Evolutionary conservation across 1,140 invertebrate genomes (phyloP).

Genomic region (Saxidomus purpurata): DNA sequence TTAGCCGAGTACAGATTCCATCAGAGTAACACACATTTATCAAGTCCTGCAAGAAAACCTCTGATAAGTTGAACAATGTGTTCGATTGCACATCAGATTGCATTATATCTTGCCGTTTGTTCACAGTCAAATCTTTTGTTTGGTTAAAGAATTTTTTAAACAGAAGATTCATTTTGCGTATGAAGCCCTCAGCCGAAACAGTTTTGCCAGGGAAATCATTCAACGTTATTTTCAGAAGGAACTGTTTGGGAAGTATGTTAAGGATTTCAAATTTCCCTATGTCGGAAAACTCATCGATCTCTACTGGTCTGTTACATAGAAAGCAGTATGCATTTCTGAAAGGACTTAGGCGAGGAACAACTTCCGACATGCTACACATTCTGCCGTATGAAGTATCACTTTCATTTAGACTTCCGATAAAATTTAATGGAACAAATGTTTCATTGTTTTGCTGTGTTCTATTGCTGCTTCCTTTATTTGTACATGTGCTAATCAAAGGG

Average conservation of each 20-base stretch:
- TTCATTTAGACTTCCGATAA: no score
- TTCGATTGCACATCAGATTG: neutral
- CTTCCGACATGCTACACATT: neutral
- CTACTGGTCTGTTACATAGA: neutral
- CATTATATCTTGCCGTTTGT: no score
- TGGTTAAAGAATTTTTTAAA: neutral
- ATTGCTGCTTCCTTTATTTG: no score
- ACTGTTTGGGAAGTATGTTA: neutral
- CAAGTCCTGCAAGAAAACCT: neutral
- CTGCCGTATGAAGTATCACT: neutral
- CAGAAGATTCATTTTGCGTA: neutral
- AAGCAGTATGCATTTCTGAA: slow-evolving; percentile 32
- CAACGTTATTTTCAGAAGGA: neutral
- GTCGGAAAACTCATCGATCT: neutral
- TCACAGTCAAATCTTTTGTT: neutral
- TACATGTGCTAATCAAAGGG: neutral
- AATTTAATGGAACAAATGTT: no score
- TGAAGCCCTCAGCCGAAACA: neutral
- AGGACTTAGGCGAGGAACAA: neutral
- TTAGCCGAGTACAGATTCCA: neutral
- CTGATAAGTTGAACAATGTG: neutral
- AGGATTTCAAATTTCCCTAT: neutral
- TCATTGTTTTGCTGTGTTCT: neutral
- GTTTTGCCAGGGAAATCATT: neutral
- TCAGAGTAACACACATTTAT: neutral